phyloP scores from a whole-genome alignment of 2,113 vertebrate species.

The Platysternon megacephalum region DNA sequence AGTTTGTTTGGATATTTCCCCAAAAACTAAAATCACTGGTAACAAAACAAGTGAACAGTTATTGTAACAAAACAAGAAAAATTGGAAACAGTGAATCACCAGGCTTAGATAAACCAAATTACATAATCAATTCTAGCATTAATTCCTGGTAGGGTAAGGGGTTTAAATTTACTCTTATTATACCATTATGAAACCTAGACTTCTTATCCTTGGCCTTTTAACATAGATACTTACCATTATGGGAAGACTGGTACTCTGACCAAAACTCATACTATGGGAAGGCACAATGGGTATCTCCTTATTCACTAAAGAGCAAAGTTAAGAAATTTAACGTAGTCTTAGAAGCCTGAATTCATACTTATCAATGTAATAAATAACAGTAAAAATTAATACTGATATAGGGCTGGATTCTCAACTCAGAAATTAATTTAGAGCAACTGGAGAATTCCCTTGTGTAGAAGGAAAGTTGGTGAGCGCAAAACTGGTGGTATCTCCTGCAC shows the following conservation, averaged over 20 bases:
- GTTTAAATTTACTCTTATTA: not conserved
- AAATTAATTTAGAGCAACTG: not conserved
- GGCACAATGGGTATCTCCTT: too few species aligned
- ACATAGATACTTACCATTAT: not conserved
- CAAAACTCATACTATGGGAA: not conserved
- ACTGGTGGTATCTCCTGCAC: not conserved
- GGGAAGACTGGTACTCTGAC: not conserved
- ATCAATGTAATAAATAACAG: not conserved
- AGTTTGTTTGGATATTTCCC: not conserved
- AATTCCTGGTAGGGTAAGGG: not conserved
- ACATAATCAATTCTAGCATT: not conserved
- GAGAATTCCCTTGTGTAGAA: not conserved
- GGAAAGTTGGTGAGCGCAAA: not conserved
- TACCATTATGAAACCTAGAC: not conserved
- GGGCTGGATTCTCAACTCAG: not conserved
- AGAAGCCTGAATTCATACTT: rapidly evolving
- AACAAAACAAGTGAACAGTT: slow-evolving; percentile 3
- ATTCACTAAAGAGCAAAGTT: not conserved
- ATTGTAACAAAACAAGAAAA: not conserved
- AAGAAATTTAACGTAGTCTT: not conserved
- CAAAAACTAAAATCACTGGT: not conserved
- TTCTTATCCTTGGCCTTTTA: not conserved
- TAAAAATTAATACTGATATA: rapidly evolving
- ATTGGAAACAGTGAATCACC: not conserved
- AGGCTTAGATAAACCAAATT: not conserved